These are phyloP conservation scores for Rapana venosa DNA, from an alignment of 2,888 invertebrate genomes.

Conservation along the genomic window DNA sequence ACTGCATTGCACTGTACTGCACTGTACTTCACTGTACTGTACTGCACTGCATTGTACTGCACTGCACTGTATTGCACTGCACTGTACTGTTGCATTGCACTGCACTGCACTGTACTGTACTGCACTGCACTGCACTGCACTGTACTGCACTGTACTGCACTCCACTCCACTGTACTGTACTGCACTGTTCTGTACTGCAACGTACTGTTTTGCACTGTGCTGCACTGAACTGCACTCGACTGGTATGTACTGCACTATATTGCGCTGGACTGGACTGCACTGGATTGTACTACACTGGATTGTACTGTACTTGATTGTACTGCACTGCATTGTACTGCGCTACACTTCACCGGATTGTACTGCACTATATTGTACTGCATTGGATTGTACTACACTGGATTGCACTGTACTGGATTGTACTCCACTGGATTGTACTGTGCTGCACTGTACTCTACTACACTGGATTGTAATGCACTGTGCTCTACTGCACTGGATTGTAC, in stretches of 20 bases:
- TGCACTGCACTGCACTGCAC: slow-evolving; percentile 17
- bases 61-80: slow-evolving; percentile 2
- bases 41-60: background rate
- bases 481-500: background rate
- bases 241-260: background rate
- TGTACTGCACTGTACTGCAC: slow-evolving; percentile 18
- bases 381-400: background rate
- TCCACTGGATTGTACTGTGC: background rate
- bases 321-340: slow-evolving; percentile 2
- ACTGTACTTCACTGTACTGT: background rate
- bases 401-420: background rate
- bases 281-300: background rate
- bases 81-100: slow-evolving; percentile 13
- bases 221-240: background rate
- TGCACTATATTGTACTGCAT: background rate
- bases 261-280: background rate
- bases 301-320: background rate
- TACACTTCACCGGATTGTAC: background rate
- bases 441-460: background rate
- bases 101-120: slow-evolving; percentile 15
- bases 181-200: background rate
- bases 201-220: background rate
- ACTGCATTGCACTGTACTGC: slow-evolving; percentile 47
- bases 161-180: slow-evolving; percentile 1
- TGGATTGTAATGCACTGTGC: background rate